phyloP scores from a whole-genome alignment of 1,140 invertebrate genomes.

The Piezodorus guildinii region DNA sequence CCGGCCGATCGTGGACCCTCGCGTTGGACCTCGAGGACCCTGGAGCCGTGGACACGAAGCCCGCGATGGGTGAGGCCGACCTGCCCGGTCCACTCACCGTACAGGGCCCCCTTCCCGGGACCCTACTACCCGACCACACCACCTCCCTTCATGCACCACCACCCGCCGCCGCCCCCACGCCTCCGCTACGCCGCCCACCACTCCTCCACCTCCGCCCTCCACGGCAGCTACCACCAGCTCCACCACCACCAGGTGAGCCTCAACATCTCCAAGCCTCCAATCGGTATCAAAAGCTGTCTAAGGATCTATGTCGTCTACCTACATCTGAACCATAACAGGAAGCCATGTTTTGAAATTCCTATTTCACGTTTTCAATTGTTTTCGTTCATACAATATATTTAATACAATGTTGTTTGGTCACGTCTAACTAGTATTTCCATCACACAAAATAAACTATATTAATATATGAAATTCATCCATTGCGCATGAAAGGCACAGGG shows the following conservation, averaged over 20 bases:
- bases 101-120: constrained; percentile 12
- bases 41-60: constrained; percentile 18
- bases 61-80: constrained; percentile 21
- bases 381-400: too few relatives aligned
- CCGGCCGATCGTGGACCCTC: constrained; percentile 6
- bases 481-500: too few relatives aligned
- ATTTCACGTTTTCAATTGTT: too few relatives aligned
- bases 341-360: too few relatives aligned
- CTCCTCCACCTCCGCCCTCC: constrained; percentile 7
- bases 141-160: constrained; percentile 18
- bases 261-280: too few relatives aligned
- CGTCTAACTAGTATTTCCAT: too few relatives aligned
- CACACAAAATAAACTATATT: too few relatives aligned
- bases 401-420: too few relatives aligned
- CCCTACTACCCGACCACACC: constrained; percentile 19
- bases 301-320: too few relatives aligned
- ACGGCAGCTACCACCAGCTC: neutral
- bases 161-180: constrained; percentile 9
- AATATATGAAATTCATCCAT: too few relatives aligned
- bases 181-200: neutral
- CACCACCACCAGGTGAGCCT: neutral
- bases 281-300: too few relatives aligned
- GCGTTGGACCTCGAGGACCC: constrained; percentile 10
- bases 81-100: constrained; percentile 21
- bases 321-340: too few relatives aligned